These are phyloP conservation scores for Spinus olivaceus DNA, from an alignment of 2,797 vertebrate species.

Conservation along the genomic window DNA sequence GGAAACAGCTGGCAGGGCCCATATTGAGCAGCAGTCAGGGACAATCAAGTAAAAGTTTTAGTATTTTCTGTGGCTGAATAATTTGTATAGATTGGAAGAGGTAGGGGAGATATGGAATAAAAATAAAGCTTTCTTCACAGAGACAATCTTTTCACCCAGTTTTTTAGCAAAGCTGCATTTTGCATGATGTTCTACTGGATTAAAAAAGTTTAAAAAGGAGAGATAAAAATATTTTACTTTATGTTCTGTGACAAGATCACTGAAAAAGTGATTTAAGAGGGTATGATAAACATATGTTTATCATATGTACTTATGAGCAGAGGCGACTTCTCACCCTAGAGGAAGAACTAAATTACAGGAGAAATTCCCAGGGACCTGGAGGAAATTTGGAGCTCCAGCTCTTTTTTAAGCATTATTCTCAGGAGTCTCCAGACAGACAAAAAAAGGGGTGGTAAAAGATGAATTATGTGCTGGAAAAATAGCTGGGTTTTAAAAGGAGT, in stretches of 20 bases:
- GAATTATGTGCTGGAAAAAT: background rate
- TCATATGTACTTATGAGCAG: background rate
- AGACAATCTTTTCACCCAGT: background rate
- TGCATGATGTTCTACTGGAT: background rate
- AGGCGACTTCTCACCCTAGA: background rate
- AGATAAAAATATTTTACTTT: slow-evolving; percentile 7
- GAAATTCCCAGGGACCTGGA: background rate
- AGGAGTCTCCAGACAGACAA: background rate
- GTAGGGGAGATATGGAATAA: background rate
- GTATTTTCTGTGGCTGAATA: background rate
- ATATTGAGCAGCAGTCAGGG: background rate
- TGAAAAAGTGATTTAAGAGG: background rate
- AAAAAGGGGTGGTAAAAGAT: background rate
- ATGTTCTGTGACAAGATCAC: background rate
- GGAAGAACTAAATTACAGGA: background rate
- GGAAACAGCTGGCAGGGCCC: background rate
- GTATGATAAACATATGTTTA: background rate
- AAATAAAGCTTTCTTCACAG: background rate
- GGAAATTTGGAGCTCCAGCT: background rate
- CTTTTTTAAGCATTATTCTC: background rate
- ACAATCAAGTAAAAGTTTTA: background rate
- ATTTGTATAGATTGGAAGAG: background rate
- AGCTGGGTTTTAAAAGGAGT: background rate
- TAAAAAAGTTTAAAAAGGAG: background rate
- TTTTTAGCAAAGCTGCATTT: background rate